Percentiles rank a stretch among this genome's conserved stretches.
Conservation (phyloP, 2,113 vertebrate genomes). For the Edolisoma coerulescens region DNA sequence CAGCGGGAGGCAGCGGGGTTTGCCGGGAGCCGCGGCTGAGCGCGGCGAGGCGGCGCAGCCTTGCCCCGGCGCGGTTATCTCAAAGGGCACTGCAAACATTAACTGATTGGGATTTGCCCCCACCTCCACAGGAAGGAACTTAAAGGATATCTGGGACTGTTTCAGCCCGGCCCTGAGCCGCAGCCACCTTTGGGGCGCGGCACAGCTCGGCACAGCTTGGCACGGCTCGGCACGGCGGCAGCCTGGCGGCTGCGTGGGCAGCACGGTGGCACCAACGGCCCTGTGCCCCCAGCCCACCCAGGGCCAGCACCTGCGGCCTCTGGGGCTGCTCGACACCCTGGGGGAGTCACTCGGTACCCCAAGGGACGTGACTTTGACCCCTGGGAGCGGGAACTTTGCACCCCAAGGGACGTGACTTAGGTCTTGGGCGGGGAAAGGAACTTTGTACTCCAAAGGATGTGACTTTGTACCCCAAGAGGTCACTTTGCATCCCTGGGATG, state of each 20-base stretch:
- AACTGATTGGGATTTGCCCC: constrained; percentile 46
- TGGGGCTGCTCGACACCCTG: not conserved
- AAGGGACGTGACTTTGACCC: not conserved
- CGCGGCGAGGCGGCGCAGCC: constrained; percentile 10
- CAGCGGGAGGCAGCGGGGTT: not conserved
- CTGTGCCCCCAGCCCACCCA: not conserved
- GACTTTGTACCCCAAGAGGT: not conserved
- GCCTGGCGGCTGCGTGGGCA: not conserved
- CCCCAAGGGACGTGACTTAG: not conserved
- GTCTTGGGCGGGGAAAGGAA: rapidly evolving
- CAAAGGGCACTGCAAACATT: constrained; percentile 40
- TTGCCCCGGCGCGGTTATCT: constrained; percentile 25
- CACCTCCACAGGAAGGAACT: constrained; percentile 62
- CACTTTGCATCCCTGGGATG: not conserved
- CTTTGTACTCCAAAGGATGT: not conserved
- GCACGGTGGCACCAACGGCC: not conserved
- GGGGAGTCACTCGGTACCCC: too few species aligned
- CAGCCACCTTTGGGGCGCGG: constrained; percentile 38
- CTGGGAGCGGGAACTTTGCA: not conserved
- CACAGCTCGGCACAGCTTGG: not conserved
- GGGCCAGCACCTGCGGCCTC: not conserved
- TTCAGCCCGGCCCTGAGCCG: constrained; percentile 11
- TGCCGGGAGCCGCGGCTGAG: not conserved
- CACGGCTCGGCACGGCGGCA: not conserved
- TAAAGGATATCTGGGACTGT: constrained; percentile 41